A percentile compares a stretch with the other conserved stretches of the same genome.
phyloP scores from a whole-genome alignment of 1,140 invertebrate species.

The Sipha flava region DNA sequence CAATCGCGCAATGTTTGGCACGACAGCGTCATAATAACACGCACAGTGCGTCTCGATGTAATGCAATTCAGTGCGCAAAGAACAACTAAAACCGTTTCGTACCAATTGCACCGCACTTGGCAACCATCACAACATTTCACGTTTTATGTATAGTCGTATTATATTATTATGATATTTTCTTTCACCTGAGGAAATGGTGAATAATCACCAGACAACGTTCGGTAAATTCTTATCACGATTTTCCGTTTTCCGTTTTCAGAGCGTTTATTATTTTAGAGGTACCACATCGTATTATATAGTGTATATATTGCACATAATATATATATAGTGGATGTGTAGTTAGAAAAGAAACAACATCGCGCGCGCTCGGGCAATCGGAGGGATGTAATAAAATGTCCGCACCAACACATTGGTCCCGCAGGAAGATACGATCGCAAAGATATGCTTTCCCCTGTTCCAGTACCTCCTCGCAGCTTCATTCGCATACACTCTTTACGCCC shows the following conservation, averaged over 20 bases:
- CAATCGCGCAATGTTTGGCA: too few relatives aligned
- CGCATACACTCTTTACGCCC: neutral
- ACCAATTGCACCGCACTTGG: too few relatives aligned
- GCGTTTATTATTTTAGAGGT: neutral
- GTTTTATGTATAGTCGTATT: too few relatives aligned
- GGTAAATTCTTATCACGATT: neutral
- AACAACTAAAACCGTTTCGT: neutral
- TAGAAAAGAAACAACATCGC: neutral
- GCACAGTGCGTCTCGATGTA: too few relatives aligned
- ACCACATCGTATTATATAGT: neutral
- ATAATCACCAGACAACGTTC: neutral
- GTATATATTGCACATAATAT: neutral
- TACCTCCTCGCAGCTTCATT: neutral
- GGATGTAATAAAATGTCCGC: slow-evolving; percentile 6
- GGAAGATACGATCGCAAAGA: neutral
- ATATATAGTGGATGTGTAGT: neutral
- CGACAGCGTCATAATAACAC: too few relatives aligned
- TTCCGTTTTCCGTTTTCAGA: neutral
- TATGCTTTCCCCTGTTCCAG: neutral
- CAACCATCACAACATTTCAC: too few relatives aligned
- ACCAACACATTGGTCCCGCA: neutral
- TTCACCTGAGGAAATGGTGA: neutral
- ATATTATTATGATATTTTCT: too few relatives aligned
- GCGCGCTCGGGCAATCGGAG: neutral
- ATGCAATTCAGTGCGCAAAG: too few relatives aligned